Conservation (phyloP, 1,140 invertebrate genomes). For the Dreissena rostriformis region DNA sequence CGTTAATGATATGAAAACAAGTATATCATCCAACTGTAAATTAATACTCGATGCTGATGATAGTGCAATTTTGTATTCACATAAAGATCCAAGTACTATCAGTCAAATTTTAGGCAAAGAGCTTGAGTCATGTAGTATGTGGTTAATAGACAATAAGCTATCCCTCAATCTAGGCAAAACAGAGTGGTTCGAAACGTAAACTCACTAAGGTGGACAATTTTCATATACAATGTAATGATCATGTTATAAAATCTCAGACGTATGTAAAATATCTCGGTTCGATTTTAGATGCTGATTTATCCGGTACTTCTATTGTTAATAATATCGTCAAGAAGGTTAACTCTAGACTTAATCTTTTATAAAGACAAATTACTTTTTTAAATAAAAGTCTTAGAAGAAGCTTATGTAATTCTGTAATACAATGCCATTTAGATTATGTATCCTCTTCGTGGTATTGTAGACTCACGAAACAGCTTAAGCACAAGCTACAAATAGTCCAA, state of each 20-base stretch:
- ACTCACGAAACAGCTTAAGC: constrained; percentile 18
- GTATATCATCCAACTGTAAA: no score
- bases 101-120: no score
- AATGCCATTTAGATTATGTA: constrained; percentile 20
- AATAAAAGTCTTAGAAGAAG: neutral
- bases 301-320: constrained; percentile 3
- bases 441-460: neutral
- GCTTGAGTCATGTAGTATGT: no score
- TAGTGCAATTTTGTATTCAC: no score
- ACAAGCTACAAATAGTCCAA: constrained; percentile 10
- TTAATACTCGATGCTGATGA: no score
- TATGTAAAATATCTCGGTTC: constrained; percentile 9
- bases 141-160: no score
- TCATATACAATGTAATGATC: no score
- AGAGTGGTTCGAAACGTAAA: no score
- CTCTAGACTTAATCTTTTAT: constrained; percentile 19
- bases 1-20: no score
- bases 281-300: constrained; percentile 11
- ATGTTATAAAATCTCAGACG: neutral
- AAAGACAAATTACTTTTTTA: neutral
- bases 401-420: neutral
- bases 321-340: constrained; percentile 25
- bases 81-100: no score
- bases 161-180: no score
- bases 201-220: no score